Percentiles rank a stretch among this genome's conserved stretches.
phyloP scores from a whole-genome alignment of 92 coral and sea anemone genomes.

The Ricordea florida region DNA sequence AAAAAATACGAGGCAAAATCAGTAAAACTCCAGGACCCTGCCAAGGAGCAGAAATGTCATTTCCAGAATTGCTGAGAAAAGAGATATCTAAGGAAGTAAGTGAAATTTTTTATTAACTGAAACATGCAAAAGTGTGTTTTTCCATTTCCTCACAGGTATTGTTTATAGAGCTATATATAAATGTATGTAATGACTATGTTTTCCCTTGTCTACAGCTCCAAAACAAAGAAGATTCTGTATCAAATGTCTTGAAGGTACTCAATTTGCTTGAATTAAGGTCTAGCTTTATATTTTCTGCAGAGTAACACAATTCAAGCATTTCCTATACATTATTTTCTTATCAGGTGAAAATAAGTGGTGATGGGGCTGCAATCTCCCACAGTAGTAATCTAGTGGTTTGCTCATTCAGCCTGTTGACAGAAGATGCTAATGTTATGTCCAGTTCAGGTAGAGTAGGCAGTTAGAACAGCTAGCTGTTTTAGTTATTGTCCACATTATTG shows the following conservation, averaged over 20 bases:
- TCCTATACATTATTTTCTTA: background rate
- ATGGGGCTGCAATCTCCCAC: slow-evolving; percentile 13
- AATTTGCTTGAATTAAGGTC: background rate
- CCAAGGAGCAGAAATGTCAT: background rate
- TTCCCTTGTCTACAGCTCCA: no score
- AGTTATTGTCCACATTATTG: no score
- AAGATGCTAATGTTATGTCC: slow-evolving; percentile 2
- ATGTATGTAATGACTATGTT: no score
- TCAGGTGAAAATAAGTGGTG: slow-evolving; percentile 8
- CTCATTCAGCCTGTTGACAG: background rate
- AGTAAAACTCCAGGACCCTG: background rate
- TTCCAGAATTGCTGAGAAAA: slow-evolving; percentile 1
- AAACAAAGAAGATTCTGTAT: no score
- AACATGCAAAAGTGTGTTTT: background rate
- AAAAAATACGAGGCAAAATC: background rate
- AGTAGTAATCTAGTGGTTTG: slow-evolving; percentile 4
- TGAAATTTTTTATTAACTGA: background rate
- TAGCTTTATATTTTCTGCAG: background rate
- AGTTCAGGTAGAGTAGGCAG: slow-evolving; percentile 27
- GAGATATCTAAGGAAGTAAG: background rate
- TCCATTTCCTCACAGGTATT: background rate
- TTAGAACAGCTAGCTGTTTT: no score
- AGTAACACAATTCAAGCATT: background rate
- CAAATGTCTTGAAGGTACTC: no score
- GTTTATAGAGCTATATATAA: background rate